phyloP scores from a whole-genome alignment of 2,113 vertebrate genomes.

The rat (Rattus norvegicus) region GRCr8 NC_086024.1:123139501-123140000 shows the following conservation, averaged over 20 bases:
- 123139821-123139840: neutral
- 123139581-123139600: neutral
- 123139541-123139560: neutral
- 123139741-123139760: too few species aligned
- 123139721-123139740: neutral
- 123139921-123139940: neutral
- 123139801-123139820: neutral
- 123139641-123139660: neutral
- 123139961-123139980: neutral
- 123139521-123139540: neutral
- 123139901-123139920: neutral
- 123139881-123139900: neutral
- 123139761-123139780: neutral
- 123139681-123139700: too few species aligned
- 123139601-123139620: neutral
- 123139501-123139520: neutral
- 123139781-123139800: rapidly evolving
- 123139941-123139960: too few species aligned
- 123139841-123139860: neutral
- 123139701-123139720: neutral
- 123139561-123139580: neutral
- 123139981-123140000: neutral
- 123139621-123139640: neutral
- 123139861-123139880: neutral
- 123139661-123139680: neutral